These are phyloP conservation scores for Macrosiphum euphorbiae DNA, from an alignment of 2,888 invertebrate genomes.

Conservation along the genomic window DNA sequence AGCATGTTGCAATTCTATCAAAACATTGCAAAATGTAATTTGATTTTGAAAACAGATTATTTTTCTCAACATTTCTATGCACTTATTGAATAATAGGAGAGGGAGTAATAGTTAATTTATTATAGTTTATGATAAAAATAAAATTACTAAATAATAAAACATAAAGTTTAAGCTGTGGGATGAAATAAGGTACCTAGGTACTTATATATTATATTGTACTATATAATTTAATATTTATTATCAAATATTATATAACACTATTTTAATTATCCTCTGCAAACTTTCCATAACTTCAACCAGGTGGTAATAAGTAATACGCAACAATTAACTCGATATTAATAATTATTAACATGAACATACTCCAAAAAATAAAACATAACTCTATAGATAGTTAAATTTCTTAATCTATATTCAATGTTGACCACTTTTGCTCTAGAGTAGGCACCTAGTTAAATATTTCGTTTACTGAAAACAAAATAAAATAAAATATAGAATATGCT, in stretches of 20 bases:
- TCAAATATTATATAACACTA: not conserved
- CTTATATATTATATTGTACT: not conserved
- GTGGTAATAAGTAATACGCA: not conserved
- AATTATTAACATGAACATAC: not conserved
- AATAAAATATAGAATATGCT: not conserved
- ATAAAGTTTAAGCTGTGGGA: not conserved
- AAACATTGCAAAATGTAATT: not conserved
- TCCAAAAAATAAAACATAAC: not conserved
- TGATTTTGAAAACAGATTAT: not conserved
- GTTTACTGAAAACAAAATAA: not conserved
- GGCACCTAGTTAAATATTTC: not conserved
- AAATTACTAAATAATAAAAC: not conserved
- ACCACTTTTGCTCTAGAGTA: not conserved
- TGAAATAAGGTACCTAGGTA: not conserved
- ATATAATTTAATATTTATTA: not conserved
- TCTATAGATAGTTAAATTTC: not conserved
- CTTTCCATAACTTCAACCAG: not conserved
- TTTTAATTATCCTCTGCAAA: not conserved
- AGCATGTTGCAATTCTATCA: not conserved
- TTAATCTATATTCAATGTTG: not conserved
- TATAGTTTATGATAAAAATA: not conserved
- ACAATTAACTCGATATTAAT: not conserved
- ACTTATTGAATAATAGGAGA: not conserved
- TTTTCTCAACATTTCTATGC: not conserved
- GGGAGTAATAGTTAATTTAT: not conserved